Percentiles rank a stretch among this genome's conserved stretches.
Conservation (phyloP, 2,113 vertebrate genomes). For the Chlamydotis undulata region DNA sequence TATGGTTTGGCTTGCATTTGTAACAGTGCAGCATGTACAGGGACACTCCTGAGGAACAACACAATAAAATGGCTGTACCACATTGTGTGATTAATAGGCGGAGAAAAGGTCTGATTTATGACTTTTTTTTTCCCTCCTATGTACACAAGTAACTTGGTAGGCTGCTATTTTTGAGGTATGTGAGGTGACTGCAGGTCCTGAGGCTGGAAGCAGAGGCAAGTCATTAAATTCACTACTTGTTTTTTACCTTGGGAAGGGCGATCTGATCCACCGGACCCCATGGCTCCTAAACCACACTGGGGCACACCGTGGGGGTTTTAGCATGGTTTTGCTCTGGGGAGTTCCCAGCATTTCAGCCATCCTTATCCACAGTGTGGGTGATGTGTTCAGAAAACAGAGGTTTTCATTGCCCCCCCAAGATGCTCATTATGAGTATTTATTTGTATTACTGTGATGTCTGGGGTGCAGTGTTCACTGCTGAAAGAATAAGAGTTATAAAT, state of each 20-base stretch:
- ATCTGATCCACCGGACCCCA: fast-evolving
- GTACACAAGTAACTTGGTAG: background rate
- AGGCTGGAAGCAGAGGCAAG: background rate
- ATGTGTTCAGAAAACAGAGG: background rate
- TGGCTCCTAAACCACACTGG: background rate
- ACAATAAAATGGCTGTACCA: background rate
- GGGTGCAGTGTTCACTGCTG: background rate
- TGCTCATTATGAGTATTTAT: background rate
- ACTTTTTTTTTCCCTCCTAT: background rate
- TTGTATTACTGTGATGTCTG: background rate
- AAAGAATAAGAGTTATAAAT: background rate
- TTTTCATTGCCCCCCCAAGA: background rate
- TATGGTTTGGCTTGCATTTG: background rate
- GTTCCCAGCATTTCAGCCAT: background rate
- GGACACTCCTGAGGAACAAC: background rate
- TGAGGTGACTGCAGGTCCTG: background rate
- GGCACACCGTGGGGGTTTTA: background rate
- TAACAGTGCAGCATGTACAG: background rate
- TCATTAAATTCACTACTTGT: background rate
- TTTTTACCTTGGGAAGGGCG: background rate
- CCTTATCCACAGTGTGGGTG: background rate
- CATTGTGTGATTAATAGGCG: background rate
- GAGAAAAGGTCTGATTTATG: background rate
- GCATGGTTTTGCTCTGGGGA: background rate
- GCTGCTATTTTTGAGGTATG: background rate